Conservation (phyloP, 2,888 invertebrate genomes). For the Leptogaster cylindrica region DNA sequence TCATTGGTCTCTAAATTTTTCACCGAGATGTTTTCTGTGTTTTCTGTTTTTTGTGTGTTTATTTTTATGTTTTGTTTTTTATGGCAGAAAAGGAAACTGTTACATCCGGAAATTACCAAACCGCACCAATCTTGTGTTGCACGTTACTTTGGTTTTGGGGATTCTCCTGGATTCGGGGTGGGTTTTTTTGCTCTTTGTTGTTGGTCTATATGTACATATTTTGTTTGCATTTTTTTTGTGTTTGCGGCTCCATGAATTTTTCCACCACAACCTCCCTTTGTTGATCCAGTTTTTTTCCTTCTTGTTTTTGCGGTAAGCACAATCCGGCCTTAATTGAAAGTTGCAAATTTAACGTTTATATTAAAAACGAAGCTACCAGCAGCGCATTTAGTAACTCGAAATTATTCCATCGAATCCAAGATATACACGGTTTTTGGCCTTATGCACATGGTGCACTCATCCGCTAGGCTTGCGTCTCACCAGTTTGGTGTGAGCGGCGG, state of each 20-base stretch:
- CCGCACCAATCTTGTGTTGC: conserved; percentile 28
- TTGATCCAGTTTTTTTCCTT: conserved; percentile 20
- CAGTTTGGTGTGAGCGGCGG: no score
- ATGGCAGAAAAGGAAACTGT: conserved; percentile 8
- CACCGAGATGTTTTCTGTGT: background rate
- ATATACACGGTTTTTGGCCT: background rate
- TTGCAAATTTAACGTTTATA: conserved; percentile 36
- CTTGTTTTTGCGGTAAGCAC: conserved; percentile 15
- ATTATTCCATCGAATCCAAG: conserved; percentile 35
- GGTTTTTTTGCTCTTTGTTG: no score
- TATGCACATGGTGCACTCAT: conserved; percentile 1
- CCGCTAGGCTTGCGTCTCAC: conserved; percentile 3
- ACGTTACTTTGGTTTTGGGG: conserved; percentile 21
- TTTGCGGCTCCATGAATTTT: conserved; percentile 16
- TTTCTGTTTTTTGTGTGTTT: background rate
- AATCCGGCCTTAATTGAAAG: conserved; percentile 31
- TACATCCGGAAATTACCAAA: conserved; percentile 28
- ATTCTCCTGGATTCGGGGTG: background rate
- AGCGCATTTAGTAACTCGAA: conserved; percentile 16
- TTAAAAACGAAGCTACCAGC: conserved; percentile 25
- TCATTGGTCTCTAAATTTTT: conserved; percentile 16
- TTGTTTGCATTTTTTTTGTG: no score
- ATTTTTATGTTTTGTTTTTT: background rate
- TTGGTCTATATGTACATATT: no score
- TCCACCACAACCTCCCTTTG: conserved; percentile 3